Percentiles rank a stretch among this genome's conserved stretches.
Evolutionary conservation across 2,797 vertebrate species (phyloP).

Genomic region (Arremon brunneinucha): DNA sequence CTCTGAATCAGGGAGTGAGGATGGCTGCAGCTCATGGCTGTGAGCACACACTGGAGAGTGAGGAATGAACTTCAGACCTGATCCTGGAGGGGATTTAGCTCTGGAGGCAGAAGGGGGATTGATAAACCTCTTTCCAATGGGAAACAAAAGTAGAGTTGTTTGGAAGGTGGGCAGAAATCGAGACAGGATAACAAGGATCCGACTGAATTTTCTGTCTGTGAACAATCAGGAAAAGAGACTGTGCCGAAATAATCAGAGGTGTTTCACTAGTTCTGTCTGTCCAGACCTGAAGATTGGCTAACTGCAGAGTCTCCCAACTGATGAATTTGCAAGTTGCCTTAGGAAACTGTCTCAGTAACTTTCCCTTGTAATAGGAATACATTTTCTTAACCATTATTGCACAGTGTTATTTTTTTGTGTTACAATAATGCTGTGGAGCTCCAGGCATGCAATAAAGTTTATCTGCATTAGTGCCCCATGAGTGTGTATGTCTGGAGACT

Average conservation of each 20-base stretch:
- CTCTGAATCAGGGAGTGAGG: background rate
- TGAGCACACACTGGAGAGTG: rapidly evolving
- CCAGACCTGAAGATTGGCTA: background rate
- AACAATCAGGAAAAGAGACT: background rate
- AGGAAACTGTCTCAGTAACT: background rate
- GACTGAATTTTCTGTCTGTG: background rate
- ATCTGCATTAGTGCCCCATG: background rate
- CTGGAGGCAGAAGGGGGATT: background rate
- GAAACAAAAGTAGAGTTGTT: background rate
- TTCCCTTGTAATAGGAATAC: background rate
- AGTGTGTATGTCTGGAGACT: background rate
- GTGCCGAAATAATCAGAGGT: background rate
- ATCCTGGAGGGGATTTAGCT: background rate
- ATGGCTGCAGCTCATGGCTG: background rate
- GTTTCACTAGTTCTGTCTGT: background rate
- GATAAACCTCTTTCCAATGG: background rate
- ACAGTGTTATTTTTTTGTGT: background rate
- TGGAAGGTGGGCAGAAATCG: background rate
- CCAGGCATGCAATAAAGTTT: background rate
- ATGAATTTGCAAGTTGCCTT: background rate
- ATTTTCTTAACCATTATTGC: background rate
- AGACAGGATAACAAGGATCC: background rate
- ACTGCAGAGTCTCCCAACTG: background rate
- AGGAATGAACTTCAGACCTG: background rate
- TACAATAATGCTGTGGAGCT: background rate